phyloP scores from a whole-genome alignment of 2,888 invertebrate species.

The Camptogramma bilineatum region DNA sequence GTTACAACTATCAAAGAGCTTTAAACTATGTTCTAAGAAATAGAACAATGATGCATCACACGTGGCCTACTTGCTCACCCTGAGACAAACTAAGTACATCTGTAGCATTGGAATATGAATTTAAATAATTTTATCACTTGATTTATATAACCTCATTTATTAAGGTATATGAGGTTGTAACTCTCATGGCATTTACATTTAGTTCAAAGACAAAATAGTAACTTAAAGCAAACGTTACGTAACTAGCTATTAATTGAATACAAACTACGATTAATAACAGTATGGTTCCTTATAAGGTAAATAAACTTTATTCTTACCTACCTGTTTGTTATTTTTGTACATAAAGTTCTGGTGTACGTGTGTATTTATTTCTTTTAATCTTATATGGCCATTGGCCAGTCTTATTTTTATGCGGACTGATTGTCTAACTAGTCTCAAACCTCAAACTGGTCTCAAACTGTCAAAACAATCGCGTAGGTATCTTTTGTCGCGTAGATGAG shows the following conservation, averaged over 20 bases:
- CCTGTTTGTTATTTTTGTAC: not conserved
- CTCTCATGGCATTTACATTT: slow-evolving; percentile 18
- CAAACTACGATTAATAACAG: not conserved
- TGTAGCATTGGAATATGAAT: slow-evolving; percentile 4
- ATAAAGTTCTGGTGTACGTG: not conserved
- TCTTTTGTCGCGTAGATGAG: no score
- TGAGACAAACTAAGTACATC: slow-evolving; percentile 4
- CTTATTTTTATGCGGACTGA: no score
- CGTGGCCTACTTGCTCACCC: slow-evolving; percentile 5
- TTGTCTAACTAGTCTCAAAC: no score
- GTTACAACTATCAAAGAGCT: no score
- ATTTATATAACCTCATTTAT: slow-evolving; percentile 7
- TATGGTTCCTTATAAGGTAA: not conserved
- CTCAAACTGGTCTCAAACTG: no score
- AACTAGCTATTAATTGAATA: not conserved
- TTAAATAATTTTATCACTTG: slow-evolving; percentile 10
- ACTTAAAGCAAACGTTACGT: not conserved
- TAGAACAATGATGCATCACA: no score
- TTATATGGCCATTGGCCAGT: no score
- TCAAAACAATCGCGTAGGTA: no score
- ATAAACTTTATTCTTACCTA: not conserved
- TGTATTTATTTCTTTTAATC: not conserved
- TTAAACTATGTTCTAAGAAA: no score
- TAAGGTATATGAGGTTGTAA: slow-evolving; percentile 6
- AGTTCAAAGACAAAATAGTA: slow-evolving; percentile 9